Evolutionary conservation across 2,888 invertebrate genomes (phyloP).

Genomic region (Leptinotarsa rubiginosa): DNA sequence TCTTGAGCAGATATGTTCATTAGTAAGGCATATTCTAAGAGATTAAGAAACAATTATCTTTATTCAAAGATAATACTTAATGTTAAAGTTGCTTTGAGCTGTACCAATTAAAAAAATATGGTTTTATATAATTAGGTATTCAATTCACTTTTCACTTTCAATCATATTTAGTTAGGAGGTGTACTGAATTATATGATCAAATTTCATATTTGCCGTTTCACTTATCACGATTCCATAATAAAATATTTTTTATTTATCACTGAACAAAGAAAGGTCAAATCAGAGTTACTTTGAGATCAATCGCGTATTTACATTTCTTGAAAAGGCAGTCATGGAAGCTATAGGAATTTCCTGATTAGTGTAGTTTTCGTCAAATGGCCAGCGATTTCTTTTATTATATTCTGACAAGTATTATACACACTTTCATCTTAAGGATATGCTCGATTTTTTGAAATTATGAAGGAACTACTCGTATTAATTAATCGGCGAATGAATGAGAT

Average conservation of each 20-base stretch:
- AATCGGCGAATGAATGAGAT: background rate
- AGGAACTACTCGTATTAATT: background rate
- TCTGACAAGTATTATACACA: background rate
- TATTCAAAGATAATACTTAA: background rate
- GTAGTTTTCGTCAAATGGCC: background rate
- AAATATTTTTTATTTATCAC: background rate
- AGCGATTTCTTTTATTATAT: background rate
- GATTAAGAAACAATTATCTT: background rate
- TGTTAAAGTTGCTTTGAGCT: no score
- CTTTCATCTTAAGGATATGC: background rate
- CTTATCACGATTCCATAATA: background rate
- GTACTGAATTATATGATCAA: background rate
- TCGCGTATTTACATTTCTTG: background rate
- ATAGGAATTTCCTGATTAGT: background rate
- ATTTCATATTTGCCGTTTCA: background rate
- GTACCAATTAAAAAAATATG: no score
- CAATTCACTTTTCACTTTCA: background rate
- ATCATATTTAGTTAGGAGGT: background rate
- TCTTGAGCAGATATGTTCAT: background rate
- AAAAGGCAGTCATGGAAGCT: background rate
- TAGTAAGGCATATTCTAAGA: background rate
- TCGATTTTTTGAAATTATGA: background rate
- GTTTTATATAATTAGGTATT: no score
- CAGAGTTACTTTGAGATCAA: background rate
- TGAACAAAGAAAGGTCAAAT: constrained; percentile 7